phyloP scores from a whole-genome alignment of 2,113 vertebrate species.

The Nymphicus hollandicus region DNA sequence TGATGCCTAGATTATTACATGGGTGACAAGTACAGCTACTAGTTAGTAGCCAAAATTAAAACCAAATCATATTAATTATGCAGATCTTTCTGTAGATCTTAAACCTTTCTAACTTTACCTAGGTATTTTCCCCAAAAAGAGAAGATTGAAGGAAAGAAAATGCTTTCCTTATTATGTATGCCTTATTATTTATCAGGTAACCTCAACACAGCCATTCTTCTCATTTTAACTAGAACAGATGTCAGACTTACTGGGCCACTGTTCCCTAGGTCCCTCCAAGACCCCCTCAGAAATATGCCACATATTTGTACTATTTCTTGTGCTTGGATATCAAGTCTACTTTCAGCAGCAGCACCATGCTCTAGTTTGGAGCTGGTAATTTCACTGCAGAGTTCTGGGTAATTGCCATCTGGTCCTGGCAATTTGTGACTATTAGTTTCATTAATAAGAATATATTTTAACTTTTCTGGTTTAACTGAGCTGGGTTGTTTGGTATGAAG shows the following conservation, averaged over 20 bases:
- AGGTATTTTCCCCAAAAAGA: not conserved
- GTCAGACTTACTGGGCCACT: not conserved
- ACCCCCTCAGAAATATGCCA: not conserved
- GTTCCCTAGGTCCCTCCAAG: not conserved
- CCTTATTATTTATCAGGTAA: not conserved
- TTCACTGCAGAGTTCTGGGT: not conserved
- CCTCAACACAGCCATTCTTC: not conserved
- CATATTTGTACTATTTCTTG: not conserved
- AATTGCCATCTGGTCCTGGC: not conserved
- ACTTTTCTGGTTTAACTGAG: not conserved
- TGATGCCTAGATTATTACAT: not conserved
- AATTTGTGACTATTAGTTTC: not conserved
- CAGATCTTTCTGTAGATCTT: not conserved
- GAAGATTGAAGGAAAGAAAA: not conserved
- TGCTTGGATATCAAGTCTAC: not conserved
- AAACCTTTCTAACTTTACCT: not conserved
- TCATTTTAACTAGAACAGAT: not conserved
- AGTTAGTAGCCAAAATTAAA: not conserved
- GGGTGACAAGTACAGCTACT: not conserved
- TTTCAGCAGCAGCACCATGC: not conserved
- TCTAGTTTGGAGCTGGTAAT: not conserved
- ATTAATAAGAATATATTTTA: not conserved
- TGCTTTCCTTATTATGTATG: not conserved
- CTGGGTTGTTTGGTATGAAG: not conserved
- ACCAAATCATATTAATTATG: not conserved